Base-by-base conservation (phyloP, 2,797 vertebrate species). In the Sebastes aleutianus region DNA sequence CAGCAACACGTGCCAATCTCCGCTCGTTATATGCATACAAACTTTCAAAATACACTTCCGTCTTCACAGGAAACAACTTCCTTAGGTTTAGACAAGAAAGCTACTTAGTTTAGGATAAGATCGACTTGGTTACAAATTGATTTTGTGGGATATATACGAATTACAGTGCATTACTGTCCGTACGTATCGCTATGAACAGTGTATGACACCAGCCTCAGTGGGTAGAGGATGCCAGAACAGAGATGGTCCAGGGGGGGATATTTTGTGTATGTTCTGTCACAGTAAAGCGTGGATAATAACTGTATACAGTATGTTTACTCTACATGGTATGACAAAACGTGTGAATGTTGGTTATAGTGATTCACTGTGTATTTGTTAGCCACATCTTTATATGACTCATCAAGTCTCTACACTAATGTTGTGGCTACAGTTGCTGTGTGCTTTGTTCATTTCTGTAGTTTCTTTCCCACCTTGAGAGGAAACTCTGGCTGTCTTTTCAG, bases 401-500 rank as follows among this genome's bases (percentile, higher is more conserved):
- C 54, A 54, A 43, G 47, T 24, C 27, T 57, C n/a, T 22, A 61
- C 11, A 22, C n/a, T 31, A 11, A 54, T 54, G 29, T 8, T 59
- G 24, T 4, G 50, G 65, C 79, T 26, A 18, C 12, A 56, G 31
- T 16, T 67, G 61, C 6, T 50, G 29, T 39, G 58, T 34, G 20
- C 59, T 57, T 53, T 66, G n/a, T 53, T 67, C 2, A 32, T 78
- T 74, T 53, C 16, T 59, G 31, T 39, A 24, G 27, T 70, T 69
- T 50, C 22, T 72, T 57, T 64, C 4, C n/a, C 36, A 76, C n/a
- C 31, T 57, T 65, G 54, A 29, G 16, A 54, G 57, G 65, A 76
- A 74, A 74, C 66, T 43, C 76, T 32, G 70, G 27, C 64, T 76
- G 76, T 86, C 79, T 69, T 78, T 70, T 68, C 65, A 53, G 43